Base-by-base conservation (phyloP, 2,888 invertebrate species). In the Junonia oenone region DNA sequence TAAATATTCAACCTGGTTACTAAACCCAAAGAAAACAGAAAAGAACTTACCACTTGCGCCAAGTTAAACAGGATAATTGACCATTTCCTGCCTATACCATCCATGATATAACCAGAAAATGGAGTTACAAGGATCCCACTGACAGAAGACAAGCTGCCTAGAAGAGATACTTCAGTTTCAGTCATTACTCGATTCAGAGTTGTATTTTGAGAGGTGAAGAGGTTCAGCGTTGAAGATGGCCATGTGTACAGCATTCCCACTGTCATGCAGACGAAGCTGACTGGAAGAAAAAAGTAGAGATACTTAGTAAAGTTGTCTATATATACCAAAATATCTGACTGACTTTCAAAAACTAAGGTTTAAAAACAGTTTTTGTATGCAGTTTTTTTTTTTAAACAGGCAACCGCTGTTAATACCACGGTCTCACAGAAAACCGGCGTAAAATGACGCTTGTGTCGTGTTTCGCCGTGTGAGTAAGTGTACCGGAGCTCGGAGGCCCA, bases 131-230 rank as follows among this genome's bases (percentile, higher is more conserved):
- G 52, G 17, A 83, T 15, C 0, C 73, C 72, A 15, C 82, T 80
- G n/a, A 83, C 65, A 0, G 80, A 75, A 0, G 82, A 75, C 1
- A 87, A 63, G 47, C 81, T 78, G 0, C 81, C 76, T 17, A 83
- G 68, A 0, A 84, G 63, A 0, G 82, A 71, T 11, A 77, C 50
- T 46, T 86, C 85, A 0, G 71, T 54, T 3, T 75, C 70, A 0
- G 63, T 61, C 83, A 85, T 84, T 0, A 82, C 76, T 3, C 85
- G 67, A 46, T 80, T 63, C 0, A 86, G 68, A 0, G 82, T 76
- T 1, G 84, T 84, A 63, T 76, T 78, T 0, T 62, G 57, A 0
- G 82, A 81, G 9, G 67, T 69, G 68, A 85, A 86, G 19, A 83
- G 74, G 0, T 64, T 63, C 1, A 81, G 61, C 0, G 78, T 81